Base-by-base conservation (phyloP, 1,140 invertebrate species). In the Aphelenchoides fujianensis region DNA sequence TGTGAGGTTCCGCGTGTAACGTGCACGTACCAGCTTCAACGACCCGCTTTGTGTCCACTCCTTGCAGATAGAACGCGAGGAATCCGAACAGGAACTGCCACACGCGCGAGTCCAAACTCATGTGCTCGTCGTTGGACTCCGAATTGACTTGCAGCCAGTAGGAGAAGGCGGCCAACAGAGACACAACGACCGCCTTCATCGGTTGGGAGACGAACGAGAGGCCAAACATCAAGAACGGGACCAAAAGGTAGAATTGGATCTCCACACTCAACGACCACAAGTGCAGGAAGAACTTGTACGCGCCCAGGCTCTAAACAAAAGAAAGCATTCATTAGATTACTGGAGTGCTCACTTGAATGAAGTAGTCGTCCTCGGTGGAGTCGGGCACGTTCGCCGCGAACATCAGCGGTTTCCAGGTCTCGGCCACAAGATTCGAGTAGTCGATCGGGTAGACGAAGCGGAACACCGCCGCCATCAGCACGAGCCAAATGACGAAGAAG, bases 41-140 rank as follows among this genome's bases (percentile, higher is more conserved):
- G n/a, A n/a, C n/a, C n/a, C n/a, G n/a, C n/a, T n/a, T n/a, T n/a
- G n/a, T n/a, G n/a, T n/a, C n/a, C n/a, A n/a, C n/a, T n/a, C n/a
- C n/a, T n/a, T n/a, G n/a, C n/a, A n/a, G n/a, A n/a, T n/a, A n/a
- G n/a, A n/a, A n/a, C n/a, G n/a, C 36, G 2, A 67, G 27, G 59
- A 67, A 37, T n/a, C 34, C 36, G 32, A 67, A 19, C 36, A 67
- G 35, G 62, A 67, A 62, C 59, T 67, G 63, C 36, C 36, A 62
- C 5, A 59, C 5, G 7, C 55, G 5, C 5, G 27, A 27, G 23
- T 16, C 55, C 19, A 59, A 23, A 59, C 12, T 16, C 55, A 59
- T 59, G 55, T 59, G 55, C 34, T 5, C 55, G 23, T 48, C 41
- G 41, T 48, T 48, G 41, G 41, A 12, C 12, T 12, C 23, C 23